Evolutionary conservation across 2,888 invertebrate genomes (phyloP), one percentile per base, ranked within the genome.

Genomic region (Metalampra italica): DNA sequence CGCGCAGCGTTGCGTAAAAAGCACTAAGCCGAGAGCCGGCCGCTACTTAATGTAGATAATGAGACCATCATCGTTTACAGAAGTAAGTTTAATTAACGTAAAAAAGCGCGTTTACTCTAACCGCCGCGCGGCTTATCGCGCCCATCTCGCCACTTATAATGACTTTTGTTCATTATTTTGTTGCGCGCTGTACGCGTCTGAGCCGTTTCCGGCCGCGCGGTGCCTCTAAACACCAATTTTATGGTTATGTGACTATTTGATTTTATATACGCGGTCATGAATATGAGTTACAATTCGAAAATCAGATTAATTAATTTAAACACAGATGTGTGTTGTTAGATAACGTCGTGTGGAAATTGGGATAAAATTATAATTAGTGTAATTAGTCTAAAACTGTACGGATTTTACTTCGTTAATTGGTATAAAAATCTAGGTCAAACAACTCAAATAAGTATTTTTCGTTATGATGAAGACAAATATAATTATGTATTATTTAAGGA

Each of bases 71-170:
- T 79, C 80, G 82, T 87, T 87, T 87, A 86, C 80, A 81, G 78
- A 84, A 81, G 77, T 79, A 78, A 82, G 83, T 85, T 88, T 89
- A 88, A 89, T 89, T 88, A 89, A 87, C 82, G 87, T 88, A 84
- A 87, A 86, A 81, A 86, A 84, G 83, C 77, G 69, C 87, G 84
- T 86, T 87, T 87, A 87, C 77, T 81, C 74, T 81, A 84, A 81
- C 82, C 77, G 82, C 70, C 5, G 22, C 22, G 22, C 66, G 62
- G 59, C 71, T 83, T 86, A 87, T 87, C 87, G 71, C 68, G 48
- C 54, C 71, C 72, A 87, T 85, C 83, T 82, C 66, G 75, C 73
- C 78, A 71, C 78, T 79, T 82, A 84, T 85, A 82, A 88, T 85
- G 76, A 85, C 79, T 86, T 81, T 85, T 78, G 82, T 86, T 87